phyloP scores from a whole-genome alignment of 2,113 vertebrate species.

The Copsychus sechellarum region DNA sequence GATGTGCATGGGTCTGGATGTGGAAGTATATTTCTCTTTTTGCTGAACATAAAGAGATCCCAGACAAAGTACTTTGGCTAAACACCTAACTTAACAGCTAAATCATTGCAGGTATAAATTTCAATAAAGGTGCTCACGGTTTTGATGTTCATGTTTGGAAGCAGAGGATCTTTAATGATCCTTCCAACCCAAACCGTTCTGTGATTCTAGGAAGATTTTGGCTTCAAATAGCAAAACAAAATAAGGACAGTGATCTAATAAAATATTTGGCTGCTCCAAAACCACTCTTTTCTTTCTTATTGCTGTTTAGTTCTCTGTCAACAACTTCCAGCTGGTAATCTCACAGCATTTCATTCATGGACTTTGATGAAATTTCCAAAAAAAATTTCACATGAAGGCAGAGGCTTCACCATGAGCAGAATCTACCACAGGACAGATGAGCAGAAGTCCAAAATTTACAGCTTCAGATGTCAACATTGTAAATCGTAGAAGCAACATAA shows the following conservation, averaged over 20 bases:
- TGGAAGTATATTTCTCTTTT: background rate
- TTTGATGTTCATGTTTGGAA: background rate
- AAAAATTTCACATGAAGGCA: background rate
- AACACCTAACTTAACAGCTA: background rate
- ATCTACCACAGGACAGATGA: background rate
- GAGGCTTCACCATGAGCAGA: background rate
- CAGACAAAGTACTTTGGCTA: background rate
- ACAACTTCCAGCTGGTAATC: background rate
- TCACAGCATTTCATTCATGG: background rate
- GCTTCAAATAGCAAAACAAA: background rate
- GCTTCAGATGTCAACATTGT: background rate
- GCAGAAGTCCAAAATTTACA: background rate
- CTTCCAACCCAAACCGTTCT: background rate
- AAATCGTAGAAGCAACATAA: background rate
- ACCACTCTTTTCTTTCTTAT: background rate
- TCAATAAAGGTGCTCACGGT: background rate
- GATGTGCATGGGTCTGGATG: background rate
- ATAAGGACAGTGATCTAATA: background rate
- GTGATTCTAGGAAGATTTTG: background rate
- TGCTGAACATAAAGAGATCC: background rate
- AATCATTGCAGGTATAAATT: background rate
- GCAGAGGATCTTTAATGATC: background rate
- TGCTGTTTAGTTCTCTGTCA: background rate
- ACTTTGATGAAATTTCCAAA: background rate
- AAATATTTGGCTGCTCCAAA: background rate